These are phyloP conservation scores for Mus spicilegus DNA, from an alignment of 2,113 vertebrate species.

Conservation along the genomic window DNA sequence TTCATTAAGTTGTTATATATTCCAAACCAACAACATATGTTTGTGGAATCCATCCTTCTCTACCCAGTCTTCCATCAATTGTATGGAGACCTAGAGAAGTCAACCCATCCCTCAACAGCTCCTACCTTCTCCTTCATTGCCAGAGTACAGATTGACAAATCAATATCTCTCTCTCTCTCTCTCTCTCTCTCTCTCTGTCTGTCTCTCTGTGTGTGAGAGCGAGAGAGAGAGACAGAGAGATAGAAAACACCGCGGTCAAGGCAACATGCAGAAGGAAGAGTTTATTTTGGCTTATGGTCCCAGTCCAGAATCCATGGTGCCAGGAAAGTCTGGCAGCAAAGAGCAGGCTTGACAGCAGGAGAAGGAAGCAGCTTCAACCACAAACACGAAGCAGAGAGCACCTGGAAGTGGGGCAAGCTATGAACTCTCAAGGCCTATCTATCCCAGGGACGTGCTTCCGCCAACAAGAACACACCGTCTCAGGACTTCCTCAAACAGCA, in stretches of 20 bases:
- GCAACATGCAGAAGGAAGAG: neutral
- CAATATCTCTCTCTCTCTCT: neutral
- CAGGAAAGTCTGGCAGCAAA: neutral
- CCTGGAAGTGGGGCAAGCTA: too few species aligned
- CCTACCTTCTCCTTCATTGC: neutral
- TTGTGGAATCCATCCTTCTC: neutral
- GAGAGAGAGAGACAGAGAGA: too few species aligned
- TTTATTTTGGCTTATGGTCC: neutral
- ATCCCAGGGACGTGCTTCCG: neutral
- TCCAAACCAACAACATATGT: neutral
- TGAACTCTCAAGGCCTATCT: neutral
- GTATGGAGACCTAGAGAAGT: neutral
- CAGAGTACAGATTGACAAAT: neutral
- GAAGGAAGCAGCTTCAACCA: neutral
- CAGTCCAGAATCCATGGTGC: too few species aligned
- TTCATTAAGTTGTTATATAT: neutral
- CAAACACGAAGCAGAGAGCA: neutral
- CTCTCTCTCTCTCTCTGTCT: neutral
- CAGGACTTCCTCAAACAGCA: neutral
- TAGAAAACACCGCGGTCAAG: neutral
- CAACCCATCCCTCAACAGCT: rapidly evolving
- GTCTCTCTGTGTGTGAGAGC: too few species aligned
- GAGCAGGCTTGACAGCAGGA: neutral
- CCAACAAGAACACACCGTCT: neutral
- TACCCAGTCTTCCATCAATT: neutral